Base-by-base conservation (phyloP, 2,797 vertebrate genomes). In the Pseudochirops corinnae region DNA sequence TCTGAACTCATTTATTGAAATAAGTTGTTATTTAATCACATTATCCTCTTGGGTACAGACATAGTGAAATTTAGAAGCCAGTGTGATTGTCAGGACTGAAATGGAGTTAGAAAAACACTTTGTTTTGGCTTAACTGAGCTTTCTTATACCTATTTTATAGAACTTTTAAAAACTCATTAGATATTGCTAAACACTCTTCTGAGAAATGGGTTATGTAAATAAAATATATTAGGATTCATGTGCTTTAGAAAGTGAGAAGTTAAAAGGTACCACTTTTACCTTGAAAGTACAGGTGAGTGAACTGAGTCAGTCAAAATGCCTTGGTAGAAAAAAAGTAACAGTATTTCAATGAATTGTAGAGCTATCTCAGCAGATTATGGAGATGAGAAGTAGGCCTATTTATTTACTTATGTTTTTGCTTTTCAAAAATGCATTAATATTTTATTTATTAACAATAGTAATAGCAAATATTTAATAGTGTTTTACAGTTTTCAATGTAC, bases 51-150 rank as follows among this genome's bases (percentile, higher is more conserved):
- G 12, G 3, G 0, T 60, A 82, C 82, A 33, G 14, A 93, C 29
- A 55, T 33, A 14, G 39, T 56, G 74, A 50, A n/a, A 33, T 94
- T 96, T 50, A 50, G 74, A 87, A 10, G 39, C 74, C 1, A 53
- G 9, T 93, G 94, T 93, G 33, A 92, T 53, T 62, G 90, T 55
- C 18, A 96, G 21, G 1, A 57, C 28, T 92, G 56, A 62, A 82
- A 24, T 90, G 46, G 67, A 67, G 16, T 95, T 93, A 95, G 56
- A 90, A 96, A 96, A 94, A 93, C 29, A 94, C 1, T 52, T 24
- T 94, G 87, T 56, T 94, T 87, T 90, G 1, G 50, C n/a, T 13
- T 55, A 26, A 12, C 31, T n/a, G 62, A 91, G 5, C 10, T 94
- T 94, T 58, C 3, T 56, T 67, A 91, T 90, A 1, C 1, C 0